These are phyloP conservation scores for Murina feae DNA, from an alignment of 2,113 vertebrate species.

Conservation along the genomic window DNA sequence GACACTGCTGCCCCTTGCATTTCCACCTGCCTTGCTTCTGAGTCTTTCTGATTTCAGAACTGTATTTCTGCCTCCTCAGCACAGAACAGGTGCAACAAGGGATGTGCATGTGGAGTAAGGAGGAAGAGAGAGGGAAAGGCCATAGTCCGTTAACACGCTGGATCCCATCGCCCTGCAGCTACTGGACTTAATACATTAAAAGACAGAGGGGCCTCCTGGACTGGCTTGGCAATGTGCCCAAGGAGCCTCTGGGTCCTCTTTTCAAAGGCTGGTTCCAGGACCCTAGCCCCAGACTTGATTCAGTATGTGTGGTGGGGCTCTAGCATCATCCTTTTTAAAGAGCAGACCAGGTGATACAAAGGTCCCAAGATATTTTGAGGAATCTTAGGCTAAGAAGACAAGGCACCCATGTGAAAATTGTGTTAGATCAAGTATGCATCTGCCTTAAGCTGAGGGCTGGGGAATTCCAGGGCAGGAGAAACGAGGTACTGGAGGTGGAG, in stretches of 20 bases:
- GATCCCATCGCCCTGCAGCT: not conserved
- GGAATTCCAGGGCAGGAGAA: not conserved
- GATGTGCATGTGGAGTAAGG: no score
- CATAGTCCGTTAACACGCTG: not conserved
- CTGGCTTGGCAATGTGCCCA: not conserved
- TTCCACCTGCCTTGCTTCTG: not conserved
- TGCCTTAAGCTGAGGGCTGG: not conserved
- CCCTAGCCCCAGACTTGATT: not conserved
- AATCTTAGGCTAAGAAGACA: not conserved
- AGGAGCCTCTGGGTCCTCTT: not conserved
- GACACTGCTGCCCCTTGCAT: not conserved
- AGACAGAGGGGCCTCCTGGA: not conserved
- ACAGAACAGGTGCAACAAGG: not conserved
- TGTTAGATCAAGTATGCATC: not conserved
- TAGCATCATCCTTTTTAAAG: not conserved
- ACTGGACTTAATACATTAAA: not conserved
- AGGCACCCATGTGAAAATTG: not conserved
- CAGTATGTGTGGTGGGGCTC: not conserved
- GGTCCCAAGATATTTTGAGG: not conserved
- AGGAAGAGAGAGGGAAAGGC: not conserved
- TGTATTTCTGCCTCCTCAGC: not conserved
- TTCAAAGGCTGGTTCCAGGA: not conserved
- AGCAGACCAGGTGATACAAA: not conserved
- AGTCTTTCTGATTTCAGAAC: not conserved
- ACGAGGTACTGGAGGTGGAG: not conserved